A percentile compares a stretch with the other conserved stretches of the same genome.
These are phyloP conservation scores for Rapana venosa DNA, from an alignment of 2,888 invertebrate species.

Conservation along the genomic window DNA sequence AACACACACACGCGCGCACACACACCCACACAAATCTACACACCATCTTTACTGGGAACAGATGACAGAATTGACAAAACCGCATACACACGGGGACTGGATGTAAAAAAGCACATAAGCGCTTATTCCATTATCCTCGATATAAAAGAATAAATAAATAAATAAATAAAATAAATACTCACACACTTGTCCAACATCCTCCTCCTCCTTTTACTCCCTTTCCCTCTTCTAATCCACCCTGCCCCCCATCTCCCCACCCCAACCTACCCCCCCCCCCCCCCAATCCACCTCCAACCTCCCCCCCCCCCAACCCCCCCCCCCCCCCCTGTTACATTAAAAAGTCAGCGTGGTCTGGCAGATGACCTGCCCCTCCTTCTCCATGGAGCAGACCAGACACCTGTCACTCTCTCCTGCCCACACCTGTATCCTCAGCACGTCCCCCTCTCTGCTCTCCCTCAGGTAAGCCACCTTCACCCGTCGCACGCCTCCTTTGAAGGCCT, in stretches of 20 bases:
- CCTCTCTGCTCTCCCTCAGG: constrained; percentile 67
- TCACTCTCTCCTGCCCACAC: constrained; percentile 58
- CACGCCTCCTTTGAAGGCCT: constrained; percentile 58
- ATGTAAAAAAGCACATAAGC: no score
- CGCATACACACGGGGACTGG: no score
- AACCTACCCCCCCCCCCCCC: neutral
- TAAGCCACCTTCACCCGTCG: constrained; percentile 63
- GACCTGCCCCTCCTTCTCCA: constrained; percentile 44
- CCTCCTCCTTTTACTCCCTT: neutral
- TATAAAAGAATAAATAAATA: no score
- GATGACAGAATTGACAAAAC: no score
- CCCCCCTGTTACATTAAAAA: constrained; percentile 1
- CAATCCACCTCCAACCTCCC: neutral
- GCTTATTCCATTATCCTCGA: no score
- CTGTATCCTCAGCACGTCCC: constrained; percentile 62
- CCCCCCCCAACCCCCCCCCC: neutral
- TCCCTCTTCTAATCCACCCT: neutral
- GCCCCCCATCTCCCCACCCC: neutral
- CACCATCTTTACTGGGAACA: no score
- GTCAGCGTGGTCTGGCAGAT: constrained; percentile 30
- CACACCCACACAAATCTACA: neutral
- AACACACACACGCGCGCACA: neutral
- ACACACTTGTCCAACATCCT: neutral
- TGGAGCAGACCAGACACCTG: constrained; percentile 43
- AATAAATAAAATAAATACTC: neutral